Evolutionary conservation across 2,888 invertebrate species (phyloP), one percentile per base, ranked within the genome.

Genomic region (Ernsta delagoae): DNA sequence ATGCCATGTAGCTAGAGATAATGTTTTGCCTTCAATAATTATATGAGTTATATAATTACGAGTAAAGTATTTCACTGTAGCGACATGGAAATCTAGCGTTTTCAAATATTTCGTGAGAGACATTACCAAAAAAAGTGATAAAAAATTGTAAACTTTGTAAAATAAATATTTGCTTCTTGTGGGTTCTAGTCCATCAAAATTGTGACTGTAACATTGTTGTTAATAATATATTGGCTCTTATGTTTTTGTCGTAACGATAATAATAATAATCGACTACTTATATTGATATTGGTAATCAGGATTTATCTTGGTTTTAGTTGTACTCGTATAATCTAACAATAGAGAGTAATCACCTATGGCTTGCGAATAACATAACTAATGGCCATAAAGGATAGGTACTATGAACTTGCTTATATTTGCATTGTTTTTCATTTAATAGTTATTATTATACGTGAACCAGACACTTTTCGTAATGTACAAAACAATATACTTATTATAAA

Each of bases 311-410:
- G 82, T 86, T 85, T 87, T 87, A 87, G 82, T 87, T 81, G 82
- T 86, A 87, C 89, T 53, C 88, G 83, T 87, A 87, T 89, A 83
- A 82, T 88, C 90, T 92, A 92, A 92, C 92, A 89, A 88, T 92
- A 92, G 90, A 77, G 79, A 80, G 78, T 91, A 90, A 87, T 83
- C 84, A 88, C 81, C 86, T 86, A 90, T 89, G 92, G 92, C 92
- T 92, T 93, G 92, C 92, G 71, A 92, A 92, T 93, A 93, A 93
- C 92, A 88, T 83, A 86, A 90, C 87, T 92, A 90, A 92, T 90
- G 81, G 91, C 92, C 92, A 88, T 88, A 85, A 84, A 84, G 81
- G 85, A 86, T 86, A n/a, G n/a, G n/a, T n/a, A 89, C 86, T 88
- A 87, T 88, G 82, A 88, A 88, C 77, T 89, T 83, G 92, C 92